Conservation (phyloP, 2,888 invertebrate genomes). For the Heliconius cydno region DNA sequence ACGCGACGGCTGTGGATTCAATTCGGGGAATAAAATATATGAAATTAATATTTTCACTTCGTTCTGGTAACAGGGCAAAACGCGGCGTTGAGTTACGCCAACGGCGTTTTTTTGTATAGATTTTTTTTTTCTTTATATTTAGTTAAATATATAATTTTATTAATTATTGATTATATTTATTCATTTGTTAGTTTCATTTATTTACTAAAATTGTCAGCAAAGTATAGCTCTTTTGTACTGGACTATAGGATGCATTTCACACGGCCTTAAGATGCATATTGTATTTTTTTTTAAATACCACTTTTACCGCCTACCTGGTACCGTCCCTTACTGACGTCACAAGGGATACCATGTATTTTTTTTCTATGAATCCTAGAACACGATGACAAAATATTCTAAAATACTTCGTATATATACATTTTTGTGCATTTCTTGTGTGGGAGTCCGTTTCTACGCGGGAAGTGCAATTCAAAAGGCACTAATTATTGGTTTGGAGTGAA, state of each 20-base stretch:
- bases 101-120: too few species aligned
- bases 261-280: background rate
- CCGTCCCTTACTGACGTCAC: conserved; percentile 48
- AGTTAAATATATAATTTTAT: too few species aligned
- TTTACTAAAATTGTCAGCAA: background rate
- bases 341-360: conserved; percentile 51
- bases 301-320: conserved; percentile 52
- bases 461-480: conserved; percentile 57
- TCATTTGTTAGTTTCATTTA: background rate
- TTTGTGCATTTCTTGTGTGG: conserved; percentile 46
- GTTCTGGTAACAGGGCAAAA: too few species aligned
- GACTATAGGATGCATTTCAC: background rate
- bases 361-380: conserved; percentile 66
- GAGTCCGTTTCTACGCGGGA: conserved; percentile 78
- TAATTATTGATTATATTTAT: background rate
- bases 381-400: conserved; percentile 60
- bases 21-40: too few species aligned
- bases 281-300: background rate
- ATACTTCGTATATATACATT: conserved; percentile 51
- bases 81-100: too few species aligned
- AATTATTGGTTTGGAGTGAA: conserved; percentile 67
- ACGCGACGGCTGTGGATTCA: too few species aligned
- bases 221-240: background rate
- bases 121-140: too few species aligned
- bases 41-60: too few species aligned